Evolutionary conservation across 2,113 vertebrate genomes (phyloP), one percentile per base, ranked within the genome.

Genomic region (Chloropsis hardwickii): DNA sequence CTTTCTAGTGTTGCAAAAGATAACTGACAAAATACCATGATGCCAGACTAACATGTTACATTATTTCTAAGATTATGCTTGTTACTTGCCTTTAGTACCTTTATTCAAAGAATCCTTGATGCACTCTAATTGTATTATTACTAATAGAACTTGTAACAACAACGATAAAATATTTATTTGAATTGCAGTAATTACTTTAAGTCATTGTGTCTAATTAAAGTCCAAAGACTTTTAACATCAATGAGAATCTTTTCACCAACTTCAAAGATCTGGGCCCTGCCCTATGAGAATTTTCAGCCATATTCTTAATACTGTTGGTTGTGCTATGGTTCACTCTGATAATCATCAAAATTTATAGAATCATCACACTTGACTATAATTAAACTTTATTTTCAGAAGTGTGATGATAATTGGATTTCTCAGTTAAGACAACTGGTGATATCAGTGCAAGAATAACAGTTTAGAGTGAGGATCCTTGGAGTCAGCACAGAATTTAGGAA

Each of bases 361-460:
- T 91, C 88, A 96, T 94, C 92, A 90, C 47, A 83, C 71, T 95
- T 86, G 79, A 56, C 81, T 92, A 40, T 91, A 94, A 94, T 97
- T 91, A 96, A 95, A 96, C 71, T 87, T 90, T 93, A 80, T 96
- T 94, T 97, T 96, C 94, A 92, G 85, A 74, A 88, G 66, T 88
- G 37, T 90, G 64, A 88, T 94, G 87, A 83, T 97, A 88, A 93
- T 97, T 90, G 51, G 76, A 74, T 93, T 95, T 86, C 90, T 96
- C 84, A 88, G 81, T 81, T 69, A 95, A 82, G 94, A 80, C 66
- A 88, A 77, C 85, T 83, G 67, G 67, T 92, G 90, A 71, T 81
- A 88, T 83, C 51, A 77, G 47, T 67, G 72, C 60, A 56, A 40
- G 81, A 85, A 47, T 69, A 95, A 58, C 60, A 64, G 60, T 71